Evolutionary conservation across 2,113 vertebrate genomes (phyloP), one percentile per base, ranked within the genome.

Genomic region (Typhlomys cinereus): DNA sequence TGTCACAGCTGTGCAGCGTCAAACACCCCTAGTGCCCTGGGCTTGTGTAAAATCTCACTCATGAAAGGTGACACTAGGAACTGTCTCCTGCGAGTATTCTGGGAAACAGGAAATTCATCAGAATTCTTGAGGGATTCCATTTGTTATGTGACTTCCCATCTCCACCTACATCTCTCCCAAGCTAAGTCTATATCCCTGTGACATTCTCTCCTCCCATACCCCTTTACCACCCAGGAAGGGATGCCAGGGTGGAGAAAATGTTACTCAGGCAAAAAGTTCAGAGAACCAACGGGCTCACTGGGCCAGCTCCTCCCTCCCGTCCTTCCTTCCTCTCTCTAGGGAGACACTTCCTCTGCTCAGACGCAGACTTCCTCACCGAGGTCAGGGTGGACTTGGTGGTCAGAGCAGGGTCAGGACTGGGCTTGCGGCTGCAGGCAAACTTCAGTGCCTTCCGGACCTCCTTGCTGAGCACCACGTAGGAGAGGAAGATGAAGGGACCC

Each of bases 401-500:
- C 71, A 99, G 97, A 10, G 98, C 96, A 20, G 98, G 97, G 88
- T 99, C 98, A 44, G 98, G 98, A 1, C 98, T 96, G 1, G 97
- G 98, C 89, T 98, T 98, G 93, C 97, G 98, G 95, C 98, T 91
- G 41, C 99, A 99, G 98, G 98, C 98, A 88, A 98, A 98, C n/a
- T 97, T 98, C 90, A 99, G 97, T 54, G 98, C 99, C 17, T 97
- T 98, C 93, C 99, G 98, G 23, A 98, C 99, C 93, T 99, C 99
- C 96, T 98, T 99, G 96, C 98, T 99, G 92, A 99, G 98, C 94
- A 99, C 98, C 50, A 99, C 97, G 7, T 99, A 99, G 95, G 98
- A 98, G 90, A 99, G 98, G 98, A 99, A 99, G 80, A 99, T 98
- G 93, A 99, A 98, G 4, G 99, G 99, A 44, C 99, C 99, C 99